Percentiles rank a stretch among this genome's conserved stretches.
Conservation (phyloP, 2,888 invertebrate genomes). For the Acleris literana region DNA sequence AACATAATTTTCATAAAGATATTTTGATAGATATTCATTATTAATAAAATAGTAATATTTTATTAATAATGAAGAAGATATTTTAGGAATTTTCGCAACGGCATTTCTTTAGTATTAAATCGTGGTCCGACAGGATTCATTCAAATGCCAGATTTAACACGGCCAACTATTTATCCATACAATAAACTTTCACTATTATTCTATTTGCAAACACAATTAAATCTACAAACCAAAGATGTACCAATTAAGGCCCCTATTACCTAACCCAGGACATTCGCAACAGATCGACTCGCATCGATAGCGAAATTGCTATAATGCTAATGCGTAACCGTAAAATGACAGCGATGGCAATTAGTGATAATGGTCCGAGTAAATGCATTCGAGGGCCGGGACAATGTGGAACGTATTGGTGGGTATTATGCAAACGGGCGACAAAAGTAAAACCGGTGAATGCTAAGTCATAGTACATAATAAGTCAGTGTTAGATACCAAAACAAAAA, state of each 20-base stretch:
- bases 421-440: constrained; percentile 38
- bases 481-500: too few relatives aligned
- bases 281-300: constrained; percentile 64
- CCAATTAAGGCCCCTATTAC: constrained; percentile 13
- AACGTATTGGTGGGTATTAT: constrained; percentile 47
- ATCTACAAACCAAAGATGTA: constrained; percentile 2
- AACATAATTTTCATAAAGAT: too few relatives aligned
- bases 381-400: constrained; percentile 58
- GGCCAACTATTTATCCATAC: too few relatives aligned
- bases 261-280: constrained; percentile 47
- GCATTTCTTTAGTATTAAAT: too few relatives aligned
- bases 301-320: constrained; percentile 70
- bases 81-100: too few relatives aligned
- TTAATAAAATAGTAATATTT: too few relatives aligned
- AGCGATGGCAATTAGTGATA: constrained; percentile 80
- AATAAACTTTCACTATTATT: background rate
- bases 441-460: constrained; percentile 5
- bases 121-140: too few relatives aligned
- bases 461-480: background rate
- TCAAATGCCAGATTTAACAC: too few relatives aligned
- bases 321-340: constrained; percentile 82
- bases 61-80: too few relatives aligned
- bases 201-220: background rate
- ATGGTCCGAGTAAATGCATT: constrained; percentile 53
- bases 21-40: too few relatives aligned